phyloP scores from a whole-genome alignment of 2,888 invertebrate genomes.

The Mycalesis mineus region DNA sequence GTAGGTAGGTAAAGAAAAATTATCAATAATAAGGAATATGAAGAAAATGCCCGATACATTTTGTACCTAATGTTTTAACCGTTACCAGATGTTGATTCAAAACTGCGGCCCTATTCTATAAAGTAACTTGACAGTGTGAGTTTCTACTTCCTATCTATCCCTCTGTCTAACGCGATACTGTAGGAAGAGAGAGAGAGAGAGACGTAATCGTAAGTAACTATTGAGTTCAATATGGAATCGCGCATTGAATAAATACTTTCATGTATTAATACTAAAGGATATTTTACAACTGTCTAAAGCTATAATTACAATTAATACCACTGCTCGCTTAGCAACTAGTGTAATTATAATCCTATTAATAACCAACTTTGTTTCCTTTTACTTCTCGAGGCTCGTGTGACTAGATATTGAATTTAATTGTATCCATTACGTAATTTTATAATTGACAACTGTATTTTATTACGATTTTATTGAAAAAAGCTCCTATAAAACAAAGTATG shows the following conservation, averaged over 20 bases:
- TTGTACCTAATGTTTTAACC: too few relatives aligned
- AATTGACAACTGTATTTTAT: background rate
- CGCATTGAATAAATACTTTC: background rate
- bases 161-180: too few relatives aligned
- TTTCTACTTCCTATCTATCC: too few relatives aligned
- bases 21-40: too few relatives aligned
- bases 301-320: slow-evolving; percentile 6
- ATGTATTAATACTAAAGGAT: background rate
- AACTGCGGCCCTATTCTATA: too few relatives aligned
- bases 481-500: background rate
- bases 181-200: too few relatives aligned
- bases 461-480: background rate
- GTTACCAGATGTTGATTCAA: too few relatives aligned
- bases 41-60: too few relatives aligned
- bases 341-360: slow-evolving; percentile 24
- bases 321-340: slow-evolving; percentile 22
- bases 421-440: background rate
- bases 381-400: slow-evolving; percentile 22
- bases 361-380: slow-evolving; percentile 23
- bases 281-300: background rate
- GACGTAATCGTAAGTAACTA: too few relatives aligned
- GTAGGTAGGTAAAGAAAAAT: too few relatives aligned
- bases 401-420: slow-evolving; percentile 1
- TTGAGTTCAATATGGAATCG: too few relatives aligned
- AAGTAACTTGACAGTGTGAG: too few relatives aligned